phyloP scores from a whole-genome alignment of 2,113 vertebrate genomes.

The Hystrix cristata region DNA sequence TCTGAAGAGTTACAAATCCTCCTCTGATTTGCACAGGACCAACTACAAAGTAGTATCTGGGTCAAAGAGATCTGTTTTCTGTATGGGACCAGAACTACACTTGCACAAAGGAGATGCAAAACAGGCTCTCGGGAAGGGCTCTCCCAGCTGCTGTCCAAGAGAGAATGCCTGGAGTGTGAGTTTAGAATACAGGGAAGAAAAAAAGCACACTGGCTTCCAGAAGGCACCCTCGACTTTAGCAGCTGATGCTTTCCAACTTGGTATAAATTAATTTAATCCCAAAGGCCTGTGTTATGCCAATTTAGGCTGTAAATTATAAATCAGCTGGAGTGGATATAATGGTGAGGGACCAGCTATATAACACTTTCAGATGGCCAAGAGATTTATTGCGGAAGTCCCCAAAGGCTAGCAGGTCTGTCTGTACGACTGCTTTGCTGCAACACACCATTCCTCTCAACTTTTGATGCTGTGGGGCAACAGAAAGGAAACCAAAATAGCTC shows the following conservation, averaged over 20 bases:
- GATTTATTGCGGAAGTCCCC: not conserved
- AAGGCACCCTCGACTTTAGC: slow-evolving; percentile 57
- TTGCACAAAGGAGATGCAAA: slow-evolving; percentile 63
- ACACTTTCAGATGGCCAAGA: slow-evolving; percentile 12
- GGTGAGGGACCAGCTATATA: not conserved
- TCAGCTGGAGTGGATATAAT: slow-evolving; percentile 55
- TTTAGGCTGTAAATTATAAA: slow-evolving; percentile 63
- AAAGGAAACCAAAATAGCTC: not conserved
- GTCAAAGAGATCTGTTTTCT: not conserved
- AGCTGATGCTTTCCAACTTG: slow-evolving; percentile 76
- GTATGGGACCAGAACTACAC: not conserved
- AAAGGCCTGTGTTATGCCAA: slow-evolving; percentile 65
- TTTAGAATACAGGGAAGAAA: slow-evolving; percentile 18
- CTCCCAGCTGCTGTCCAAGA: slow-evolving; percentile 62
- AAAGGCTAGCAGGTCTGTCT: not conserved
- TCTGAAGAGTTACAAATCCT: slow-evolving; percentile 39
- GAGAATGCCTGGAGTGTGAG: slow-evolving; percentile 42
- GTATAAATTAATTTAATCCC: slow-evolving; percentile 78
- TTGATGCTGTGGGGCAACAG: not conserved
- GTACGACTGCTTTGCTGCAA: not conserved
- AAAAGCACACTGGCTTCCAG: slow-evolving; percentile 54
- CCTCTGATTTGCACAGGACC: slow-evolving; percentile 41
- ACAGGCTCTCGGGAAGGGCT: not conserved
- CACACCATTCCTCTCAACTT: not conserved
- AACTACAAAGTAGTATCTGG: not conserved